Evolutionary conservation across 2,888 invertebrate genomes (phyloP).

Genomic region (Cistogaster globosa): DNA sequence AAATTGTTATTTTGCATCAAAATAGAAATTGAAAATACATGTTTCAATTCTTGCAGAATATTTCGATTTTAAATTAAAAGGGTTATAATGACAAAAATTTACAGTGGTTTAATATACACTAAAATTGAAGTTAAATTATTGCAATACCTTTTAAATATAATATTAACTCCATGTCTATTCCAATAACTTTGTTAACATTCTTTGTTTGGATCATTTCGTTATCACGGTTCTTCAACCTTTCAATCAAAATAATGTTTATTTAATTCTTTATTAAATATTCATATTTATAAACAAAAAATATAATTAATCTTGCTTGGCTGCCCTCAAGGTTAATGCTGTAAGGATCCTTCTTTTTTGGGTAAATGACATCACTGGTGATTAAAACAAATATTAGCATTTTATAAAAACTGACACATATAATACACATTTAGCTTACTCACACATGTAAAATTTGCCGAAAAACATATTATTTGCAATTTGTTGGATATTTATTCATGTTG

Average conservation of each 20-base stretch:
- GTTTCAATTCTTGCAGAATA: no score
- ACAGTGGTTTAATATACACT: no score
- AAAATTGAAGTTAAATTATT: no score
- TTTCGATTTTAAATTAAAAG: no score
- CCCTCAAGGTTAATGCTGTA: constrained; percentile 26
- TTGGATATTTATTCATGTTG: neutral
- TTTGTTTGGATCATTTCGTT: no score
- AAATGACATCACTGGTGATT: constrained; percentile 17
- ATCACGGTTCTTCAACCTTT: neutral
- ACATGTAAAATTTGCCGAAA: neutral
- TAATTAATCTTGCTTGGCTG: neutral
- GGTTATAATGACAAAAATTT: no score
- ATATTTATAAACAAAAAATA: neutral
- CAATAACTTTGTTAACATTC: no score
- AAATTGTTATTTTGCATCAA: no score
- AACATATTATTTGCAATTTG: neutral
- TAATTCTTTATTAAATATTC: constrained; percentile 25
- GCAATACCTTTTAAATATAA: no score
- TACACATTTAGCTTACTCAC: no score
- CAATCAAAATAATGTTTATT: constrained; percentile 13
- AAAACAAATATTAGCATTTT: neutral
- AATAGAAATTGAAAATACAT: no score
- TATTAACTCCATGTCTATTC: no score
- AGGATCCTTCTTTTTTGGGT: neutral
- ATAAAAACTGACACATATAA: neutral